These are phyloP conservation scores for Gonocerus acuteangulatus DNA, from an alignment of 2,888 invertebrate genomes.

Conservation along the genomic window DNA sequence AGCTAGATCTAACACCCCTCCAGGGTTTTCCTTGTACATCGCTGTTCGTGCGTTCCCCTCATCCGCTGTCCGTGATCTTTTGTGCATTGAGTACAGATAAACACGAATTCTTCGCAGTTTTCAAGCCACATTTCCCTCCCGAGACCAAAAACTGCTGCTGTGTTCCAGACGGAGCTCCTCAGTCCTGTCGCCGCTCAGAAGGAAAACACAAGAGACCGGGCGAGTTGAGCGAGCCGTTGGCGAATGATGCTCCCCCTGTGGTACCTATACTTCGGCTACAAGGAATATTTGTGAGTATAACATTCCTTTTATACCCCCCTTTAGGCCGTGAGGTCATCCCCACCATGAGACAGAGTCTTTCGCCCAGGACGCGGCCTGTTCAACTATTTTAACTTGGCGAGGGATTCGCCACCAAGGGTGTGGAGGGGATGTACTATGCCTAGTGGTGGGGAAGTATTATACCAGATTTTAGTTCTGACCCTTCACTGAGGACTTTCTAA, in stretches of 20 bases:
- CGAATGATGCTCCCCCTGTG: conserved; percentile 44
- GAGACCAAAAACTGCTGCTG: no score
- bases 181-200: neutral
- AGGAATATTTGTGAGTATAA: conserved; percentile 44
- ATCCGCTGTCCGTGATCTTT: neutral
- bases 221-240: neutral
- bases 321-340: neutral
- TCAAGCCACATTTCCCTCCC: no score
- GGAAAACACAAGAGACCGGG: neutral
- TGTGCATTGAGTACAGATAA: neutral
- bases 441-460: no score
- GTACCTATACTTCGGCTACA: conserved; percentile 45
- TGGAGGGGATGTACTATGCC: no score
- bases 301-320: neutral
- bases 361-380: neutral
- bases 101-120: neutral
- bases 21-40: neutral
- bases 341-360: neutral
- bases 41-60: neutral
- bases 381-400: neutral
- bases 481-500: no score
- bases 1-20: conserved; percentile 1
- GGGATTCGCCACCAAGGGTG: no score
- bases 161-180: conserved; percentile 1
- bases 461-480: no score